These are phyloP conservation scores for Apostichopus parvimensis DNA, from an alignment of 35 echinoderm and acorn worm species.

Conservation along the genomic window DNA sequence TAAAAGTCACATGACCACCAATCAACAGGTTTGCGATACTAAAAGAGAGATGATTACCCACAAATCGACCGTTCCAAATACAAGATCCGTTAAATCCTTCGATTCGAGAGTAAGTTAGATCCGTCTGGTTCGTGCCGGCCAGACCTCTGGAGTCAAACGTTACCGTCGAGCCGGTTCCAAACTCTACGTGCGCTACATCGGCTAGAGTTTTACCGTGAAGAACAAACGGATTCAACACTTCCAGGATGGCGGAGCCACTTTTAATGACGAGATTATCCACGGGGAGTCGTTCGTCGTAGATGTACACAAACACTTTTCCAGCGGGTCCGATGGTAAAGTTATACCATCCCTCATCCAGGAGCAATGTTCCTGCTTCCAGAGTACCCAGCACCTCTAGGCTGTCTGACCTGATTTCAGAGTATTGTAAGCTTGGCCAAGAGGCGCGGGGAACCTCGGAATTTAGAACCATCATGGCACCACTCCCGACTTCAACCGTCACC, in stretches of 20 bases:
- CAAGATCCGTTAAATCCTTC: conserved; percentile 24
- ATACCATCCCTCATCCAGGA: conserved; percentile 42
- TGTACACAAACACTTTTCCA: conserved; percentile 33
- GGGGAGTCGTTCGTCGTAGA: conserved; percentile 23
- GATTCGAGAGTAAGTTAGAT: conserved; percentile 48
- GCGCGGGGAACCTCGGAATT: background rate
- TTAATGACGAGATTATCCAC: background rate
- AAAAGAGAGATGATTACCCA: conserved; percentile 59
- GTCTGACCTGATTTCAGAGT: conserved; percentile 43
- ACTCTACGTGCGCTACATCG: background rate
- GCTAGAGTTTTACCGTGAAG: conserved; percentile 1
- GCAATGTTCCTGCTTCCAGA: conserved; percentile 61
- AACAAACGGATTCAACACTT: conserved; percentile 42
- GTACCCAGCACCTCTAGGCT: conserved; percentile 56
- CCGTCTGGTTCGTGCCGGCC: conserved; percentile 32
- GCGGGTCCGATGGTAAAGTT: conserved; percentile 17
- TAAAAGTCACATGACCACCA: conserved; percentile 56
- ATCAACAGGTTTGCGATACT: conserved; percentile 35
- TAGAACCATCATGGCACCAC: conserved; percentile 42
- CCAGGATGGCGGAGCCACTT: background rate
- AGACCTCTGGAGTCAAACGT: conserved; percentile 46
- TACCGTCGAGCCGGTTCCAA: conserved; percentile 49
- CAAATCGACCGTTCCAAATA: conserved; percentile 48
- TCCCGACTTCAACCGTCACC: conserved; percentile 52
- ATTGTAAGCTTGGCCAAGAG: background rate